These are phyloP conservation scores for Epistrophe eligans DNA, from an alignment of 2,888 invertebrate species.

Conservation along the genomic window DNA sequence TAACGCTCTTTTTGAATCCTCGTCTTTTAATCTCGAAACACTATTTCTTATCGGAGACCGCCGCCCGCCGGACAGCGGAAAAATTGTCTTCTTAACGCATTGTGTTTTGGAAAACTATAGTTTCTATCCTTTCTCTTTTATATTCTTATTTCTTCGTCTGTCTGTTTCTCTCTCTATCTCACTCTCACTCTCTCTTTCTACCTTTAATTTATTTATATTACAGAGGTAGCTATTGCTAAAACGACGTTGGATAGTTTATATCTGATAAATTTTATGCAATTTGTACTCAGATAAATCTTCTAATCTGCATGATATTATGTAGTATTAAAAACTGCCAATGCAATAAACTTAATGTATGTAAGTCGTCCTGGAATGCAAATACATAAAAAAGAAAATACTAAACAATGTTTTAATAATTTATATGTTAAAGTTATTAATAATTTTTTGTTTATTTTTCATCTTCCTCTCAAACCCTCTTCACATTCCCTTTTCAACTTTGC, in stretches of 20 bases:
- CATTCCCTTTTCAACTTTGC: constrained; percentile 6
- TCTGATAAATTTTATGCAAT: neutral
- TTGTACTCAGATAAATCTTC: constrained; percentile 4
- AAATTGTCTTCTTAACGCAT: too few species aligned
- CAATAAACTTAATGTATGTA: constrained; percentile 51
- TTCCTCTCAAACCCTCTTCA: constrained; percentile 35
- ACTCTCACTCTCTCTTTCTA: neutral
- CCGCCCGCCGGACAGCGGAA: too few species aligned
- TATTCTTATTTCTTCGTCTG: too few species aligned
- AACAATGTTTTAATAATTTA: constrained; percentile 66
- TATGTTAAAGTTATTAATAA: constrained; percentile 73
- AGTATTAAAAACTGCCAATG: constrained; percentile 54
- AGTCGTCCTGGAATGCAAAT: constrained; percentile 52
- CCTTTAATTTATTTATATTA: too few species aligned
- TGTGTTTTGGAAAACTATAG: too few species aligned
- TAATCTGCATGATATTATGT: constrained; percentile 55
- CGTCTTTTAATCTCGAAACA: too few species aligned
- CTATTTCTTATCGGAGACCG: too few species aligned
- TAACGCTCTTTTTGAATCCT: too few species aligned
- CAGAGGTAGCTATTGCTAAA: neutral
- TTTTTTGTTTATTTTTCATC: constrained; percentile 73
- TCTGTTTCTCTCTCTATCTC: neutral
- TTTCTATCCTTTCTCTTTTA: too few species aligned
- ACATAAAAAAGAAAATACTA: constrained; percentile 57
- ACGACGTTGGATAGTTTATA: neutral